Conservation (phyloP, 1,140 invertebrate genomes). For the Trichonephila inaurata region DNA sequence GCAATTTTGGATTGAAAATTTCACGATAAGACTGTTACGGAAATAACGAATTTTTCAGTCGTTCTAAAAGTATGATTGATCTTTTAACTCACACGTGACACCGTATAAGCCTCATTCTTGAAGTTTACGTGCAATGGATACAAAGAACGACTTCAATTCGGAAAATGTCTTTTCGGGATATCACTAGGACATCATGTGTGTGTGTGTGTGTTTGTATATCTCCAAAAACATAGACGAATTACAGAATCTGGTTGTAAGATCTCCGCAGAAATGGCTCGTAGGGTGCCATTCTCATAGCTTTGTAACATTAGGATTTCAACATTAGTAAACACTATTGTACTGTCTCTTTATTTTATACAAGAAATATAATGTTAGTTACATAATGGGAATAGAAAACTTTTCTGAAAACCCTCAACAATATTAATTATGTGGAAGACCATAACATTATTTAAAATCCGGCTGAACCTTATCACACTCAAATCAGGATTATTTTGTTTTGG, state of each 20-base stretch:
- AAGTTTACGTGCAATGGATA: background rate
- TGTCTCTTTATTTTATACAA: background rate
- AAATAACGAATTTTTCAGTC: background rate
- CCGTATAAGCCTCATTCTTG: background rate
- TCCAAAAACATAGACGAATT: background rate
- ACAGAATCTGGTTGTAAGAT: background rate
- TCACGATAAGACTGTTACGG: too few relatives aligned
- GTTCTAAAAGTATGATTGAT: background rate
- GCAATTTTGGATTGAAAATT: too few relatives aligned
- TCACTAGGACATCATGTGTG: background rate
- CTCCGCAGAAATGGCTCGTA: background rate
- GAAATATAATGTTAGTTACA: too few relatives aligned
- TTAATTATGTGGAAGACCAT: too few relatives aligned
- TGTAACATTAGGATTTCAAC: background rate
- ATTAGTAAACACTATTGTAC: background rate
- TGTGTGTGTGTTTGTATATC: too few relatives aligned
- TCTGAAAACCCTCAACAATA: too few relatives aligned
- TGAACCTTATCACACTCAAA: too few relatives aligned
- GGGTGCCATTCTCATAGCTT: background rate
- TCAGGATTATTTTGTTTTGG: too few relatives aligned
- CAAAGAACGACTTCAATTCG: background rate
- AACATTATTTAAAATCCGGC: too few relatives aligned
- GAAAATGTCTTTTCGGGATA: background rate
- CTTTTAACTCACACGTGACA: background rate
- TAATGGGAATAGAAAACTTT: too few relatives aligned